Evolutionary conservation across 2,113 vertebrate genomes (phyloP).

Genomic region (Neodontobutis hainanensis): DNA sequence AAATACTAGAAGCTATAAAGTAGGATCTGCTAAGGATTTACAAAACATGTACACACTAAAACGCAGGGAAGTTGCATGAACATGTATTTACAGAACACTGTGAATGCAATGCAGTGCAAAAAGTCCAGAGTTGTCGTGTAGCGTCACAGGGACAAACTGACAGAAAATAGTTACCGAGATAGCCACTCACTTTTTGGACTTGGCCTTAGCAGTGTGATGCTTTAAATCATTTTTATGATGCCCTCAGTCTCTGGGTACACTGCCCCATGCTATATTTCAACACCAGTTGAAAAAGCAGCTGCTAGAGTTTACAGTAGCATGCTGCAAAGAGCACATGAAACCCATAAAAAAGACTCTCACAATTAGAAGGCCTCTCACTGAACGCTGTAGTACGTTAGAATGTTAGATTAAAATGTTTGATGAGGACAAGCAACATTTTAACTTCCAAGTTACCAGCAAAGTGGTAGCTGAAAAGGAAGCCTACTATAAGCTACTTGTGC

Average conservation of each 20-base stretch:
- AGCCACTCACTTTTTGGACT: slow-evolving; percentile 34
- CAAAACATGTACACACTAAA: too few species aligned
- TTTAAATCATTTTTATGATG: slow-evolving; percentile 64
- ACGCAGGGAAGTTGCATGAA: too few species aligned
- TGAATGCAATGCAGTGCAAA: too few species aligned
- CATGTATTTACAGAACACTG: too few species aligned
- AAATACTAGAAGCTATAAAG: too few species aligned
- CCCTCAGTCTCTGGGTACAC: slow-evolving; percentile 33
- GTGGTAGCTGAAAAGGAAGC: not conserved
- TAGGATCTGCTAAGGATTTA: too few species aligned
- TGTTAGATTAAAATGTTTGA: slow-evolving; percentile 3
- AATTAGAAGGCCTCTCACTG: slow-evolving; percentile 13
- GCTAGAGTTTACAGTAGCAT: slow-evolving; percentile 43
- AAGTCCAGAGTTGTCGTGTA: too few species aligned
- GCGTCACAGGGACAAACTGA: too few species aligned
- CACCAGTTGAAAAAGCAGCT: slow-evolving; percentile 50
- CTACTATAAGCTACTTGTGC: too few species aligned
- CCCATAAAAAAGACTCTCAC: slow-evolving; percentile 56
- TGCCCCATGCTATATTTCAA: slow-evolving; percentile 48
- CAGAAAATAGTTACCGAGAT: slow-evolving; percentile 35
- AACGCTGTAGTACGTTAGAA: slow-evolving; percentile 21
- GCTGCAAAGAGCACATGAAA: slow-evolving; percentile 44
- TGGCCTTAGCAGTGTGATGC: slow-evolving; percentile 22
- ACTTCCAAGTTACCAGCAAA: not conserved
- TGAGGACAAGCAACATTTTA: not conserved